phyloP scores from a whole-genome alignment of 1,140 invertebrate genomes.

The Pogonomyrmex barbatus region DNA sequence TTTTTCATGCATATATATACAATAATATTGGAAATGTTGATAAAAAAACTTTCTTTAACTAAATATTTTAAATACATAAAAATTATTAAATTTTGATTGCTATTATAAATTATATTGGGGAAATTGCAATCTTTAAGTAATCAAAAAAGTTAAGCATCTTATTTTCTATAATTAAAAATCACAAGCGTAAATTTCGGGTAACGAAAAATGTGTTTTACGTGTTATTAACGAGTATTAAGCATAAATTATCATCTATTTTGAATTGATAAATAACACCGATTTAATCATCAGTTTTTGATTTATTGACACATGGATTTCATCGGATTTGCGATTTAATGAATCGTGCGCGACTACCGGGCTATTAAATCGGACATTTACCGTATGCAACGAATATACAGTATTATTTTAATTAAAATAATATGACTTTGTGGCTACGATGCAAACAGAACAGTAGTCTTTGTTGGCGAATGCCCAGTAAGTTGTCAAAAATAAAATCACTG shows the following conservation, averaged over 20 bases:
- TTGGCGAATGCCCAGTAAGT: constrained; percentile 61
- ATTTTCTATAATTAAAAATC: background rate
- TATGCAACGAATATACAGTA: constrained; percentile 37
- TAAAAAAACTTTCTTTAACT: background rate
- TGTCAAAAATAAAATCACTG: constrained; percentile 81
- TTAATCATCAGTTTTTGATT: constrained; percentile 57
- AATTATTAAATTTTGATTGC: background rate
- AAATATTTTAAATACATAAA: background rate
- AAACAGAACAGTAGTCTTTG: constrained; percentile 29
- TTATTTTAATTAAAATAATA: constrained; percentile 56
- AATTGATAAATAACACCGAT: constrained; percentile 40
- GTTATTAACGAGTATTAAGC: constrained; percentile 43
- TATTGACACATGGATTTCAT: constrained; percentile 49
- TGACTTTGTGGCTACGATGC: constrained; percentile 58
- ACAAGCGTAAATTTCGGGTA: background rate
- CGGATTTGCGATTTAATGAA: constrained; percentile 34
- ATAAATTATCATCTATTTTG: constrained; percentile 56
- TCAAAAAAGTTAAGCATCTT: background rate
- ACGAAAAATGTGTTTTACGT: constrained; percentile 22
- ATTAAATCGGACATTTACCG: constrained; percentile 48
- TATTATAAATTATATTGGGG: background rate
- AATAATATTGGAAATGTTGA: background rate
- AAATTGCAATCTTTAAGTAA: background rate
- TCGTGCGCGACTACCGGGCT: constrained; percentile 11
- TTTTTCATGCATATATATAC: background rate